Evolutionary conservation across 2,888 invertebrate genomes (phyloP), one percentile per base, ranked within the genome.

Genomic region (Luperina testacea): DNA sequence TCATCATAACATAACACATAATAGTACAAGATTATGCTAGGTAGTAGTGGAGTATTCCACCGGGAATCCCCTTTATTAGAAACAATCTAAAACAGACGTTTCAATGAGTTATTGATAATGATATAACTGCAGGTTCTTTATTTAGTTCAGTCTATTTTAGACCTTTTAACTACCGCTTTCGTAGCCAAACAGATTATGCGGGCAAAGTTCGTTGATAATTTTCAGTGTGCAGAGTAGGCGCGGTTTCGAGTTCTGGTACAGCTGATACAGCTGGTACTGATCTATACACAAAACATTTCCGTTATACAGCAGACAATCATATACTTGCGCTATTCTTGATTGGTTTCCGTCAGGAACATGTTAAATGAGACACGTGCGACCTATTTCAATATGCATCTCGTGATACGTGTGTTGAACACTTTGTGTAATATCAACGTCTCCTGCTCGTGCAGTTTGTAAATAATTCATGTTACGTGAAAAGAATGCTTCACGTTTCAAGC

Each of bases 301-400:
- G 51, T 61, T 68, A 69, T 51, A 45, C 17, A 51, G 51, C 51
- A 51, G 7, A 51, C 51, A 20, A 51, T 17, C 51, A 51, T 20
- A 51, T 20, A 20, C 51, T 51, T 51, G 20, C 20, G 20, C 20
- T 20, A 51, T 57, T 59, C 11, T 11, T 11, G 20, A 68, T 82
- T 48, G 2, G 27, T 70, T 69, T 75, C 76, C 38, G 51, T 67
- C 79, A 65, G 65, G 67, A 84, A 78, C 59, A 75, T 59, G 59
- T 74, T 77, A 77, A 68, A 75, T 51, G 53, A 75, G 68, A 76
- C 80, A 74, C 78, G 78, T 87, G 83, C 61, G 81, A 80, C 79
- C 86, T 70, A 87, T 87, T 87, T 87, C 83, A 87, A 85, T 75
- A 71, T 81, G 86, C 87, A 87, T 87, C 83, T 85, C 79, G 81